Percentiles rank a stretch among this genome's conserved stretches.
These are phyloP conservation scores for Ctenodactylus gundi DNA, from an alignment of 2,113 vertebrate genomes.

Conservation along the genomic window DNA sequence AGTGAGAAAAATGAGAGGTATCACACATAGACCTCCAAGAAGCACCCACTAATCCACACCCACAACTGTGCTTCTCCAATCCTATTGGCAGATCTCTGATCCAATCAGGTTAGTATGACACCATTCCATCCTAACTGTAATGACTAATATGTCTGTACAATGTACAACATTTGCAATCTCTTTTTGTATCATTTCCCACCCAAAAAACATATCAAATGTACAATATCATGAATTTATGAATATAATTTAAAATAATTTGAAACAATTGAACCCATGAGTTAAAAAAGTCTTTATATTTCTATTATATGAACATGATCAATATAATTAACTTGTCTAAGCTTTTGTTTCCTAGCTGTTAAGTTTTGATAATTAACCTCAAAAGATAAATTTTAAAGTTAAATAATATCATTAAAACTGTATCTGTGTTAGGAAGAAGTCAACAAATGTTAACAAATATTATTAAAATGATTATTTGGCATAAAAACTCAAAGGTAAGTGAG, in stretches of 20 bases:
- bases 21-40: background rate
- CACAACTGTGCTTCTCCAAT: background rate
- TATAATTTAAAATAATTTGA: no score
- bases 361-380: background rate
- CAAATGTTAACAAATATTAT: background rate
- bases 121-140: background rate
- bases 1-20: background rate
- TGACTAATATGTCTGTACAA: background rate
- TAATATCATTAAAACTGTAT: background rate
- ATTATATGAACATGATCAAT: background rate
- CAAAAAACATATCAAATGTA: no score
- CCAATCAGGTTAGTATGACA: background rate
- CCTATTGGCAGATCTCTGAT: background rate
- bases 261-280: constrained; percentile 19
- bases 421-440: background rate
- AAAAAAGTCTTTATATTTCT: background rate
- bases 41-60: background rate
- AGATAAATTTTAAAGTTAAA: background rate
- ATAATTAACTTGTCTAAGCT: background rate
- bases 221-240: no score
- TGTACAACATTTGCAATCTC: background rate
- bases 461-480: background rate
- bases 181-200: background rate
- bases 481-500: background rate
- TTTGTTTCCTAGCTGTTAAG: constrained; percentile 14